Base-by-base conservation (phyloP, 1,140 invertebrate species). In the Aethina tumida region DNA sequence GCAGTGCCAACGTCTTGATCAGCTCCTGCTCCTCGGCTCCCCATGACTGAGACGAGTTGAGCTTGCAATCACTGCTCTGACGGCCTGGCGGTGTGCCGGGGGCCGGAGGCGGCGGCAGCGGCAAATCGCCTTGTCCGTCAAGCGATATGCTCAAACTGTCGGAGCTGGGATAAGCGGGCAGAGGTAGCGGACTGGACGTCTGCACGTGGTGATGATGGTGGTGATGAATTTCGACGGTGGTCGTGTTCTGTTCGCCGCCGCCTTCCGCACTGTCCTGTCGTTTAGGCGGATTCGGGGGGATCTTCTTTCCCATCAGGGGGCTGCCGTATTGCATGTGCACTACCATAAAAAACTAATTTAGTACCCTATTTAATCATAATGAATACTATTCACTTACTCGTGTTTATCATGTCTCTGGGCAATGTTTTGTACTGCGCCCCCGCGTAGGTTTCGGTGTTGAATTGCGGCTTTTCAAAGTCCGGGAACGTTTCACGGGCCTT, bases 241-340 rank as follows among this genome's bases (percentile, higher is more conserved):
- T 76, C 45, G 74, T 56, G 26, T 60, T 48, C 18, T 56, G 45
- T 22, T 56, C 55, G n/a, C 46, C 41, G 15, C 46, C 44, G n/a
- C 46, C 41, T 15, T 45, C 44, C 22, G 58, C 55, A 15, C 49
- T 49, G 17, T 60, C 56, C 10, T 55, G 78, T 3, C 88, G 67
- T 51, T 90, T 81, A 1, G 89, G 89, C 1, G 88, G 88, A 27
- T 89, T 86, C 0, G 89, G 89, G 7, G 88, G 88, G 14, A 77
- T 71, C 53, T 79, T 80, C 45, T 82, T 77, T 10, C 73, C 71
- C 38, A 76, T 74, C 58, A 75, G 65, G 0, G 75, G 75, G 55
- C 74, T 76, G 61, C 70, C 43, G 43, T 57, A 57, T 39, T 55
- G 56, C 35, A 58, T 45, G 43, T 56, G 54, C 33, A n/a, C n/a